Base-by-base conservation (phyloP, 2,797 vertebrate genomes). In the Alosa sapidissima region DNA sequence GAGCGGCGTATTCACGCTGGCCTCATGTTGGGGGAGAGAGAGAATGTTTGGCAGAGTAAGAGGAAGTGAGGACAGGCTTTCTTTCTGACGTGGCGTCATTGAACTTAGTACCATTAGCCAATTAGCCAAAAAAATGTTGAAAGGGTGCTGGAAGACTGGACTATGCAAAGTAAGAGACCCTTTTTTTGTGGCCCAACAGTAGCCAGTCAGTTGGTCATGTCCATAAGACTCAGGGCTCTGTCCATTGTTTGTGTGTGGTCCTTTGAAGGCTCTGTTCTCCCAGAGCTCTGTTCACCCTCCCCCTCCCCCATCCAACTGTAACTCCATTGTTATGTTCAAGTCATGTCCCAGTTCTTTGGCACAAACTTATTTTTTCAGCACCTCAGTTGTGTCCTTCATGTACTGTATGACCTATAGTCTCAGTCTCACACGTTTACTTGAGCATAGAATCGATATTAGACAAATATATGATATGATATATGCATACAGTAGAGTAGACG, bases 191-290 rank as follows among this genome's bases (percentile, higher is more conserved):
- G 5, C 36, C 5, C 36, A 78, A 78, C 72, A 78, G 72, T 78
- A 78, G 72, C 72, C 36, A 78, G 72, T 78, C 41, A 47, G 72
- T 47, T 78, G 72, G 41, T 6, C 36, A 8, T 47, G 41, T 28
- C 72, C 16, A 45, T 47, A 47, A 47, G 36, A 47, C 36, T 10
- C 72, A 19, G 72, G 68, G 14, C 72, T 45, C 19, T 78, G 72
- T 78, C 72, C 41, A 78, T 78, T 78, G 72, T 78, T 78, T 78
- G 72, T 14, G 36, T 78, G 72, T 78, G 36, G 72, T 52, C 62
- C 7, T 54, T 33, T 78, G 33, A 52, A 78, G 28, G 55, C 21
- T 14, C 58, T 48, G 41, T 65, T 60, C 55, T 24, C 58, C 21
- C 58, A 11, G 36, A 28, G 21, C 11, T 9, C 62, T 68, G 62